phyloP scores from a whole-genome alignment of 2,113 vertebrate species.

The Ciconia boyciana region DNA sequence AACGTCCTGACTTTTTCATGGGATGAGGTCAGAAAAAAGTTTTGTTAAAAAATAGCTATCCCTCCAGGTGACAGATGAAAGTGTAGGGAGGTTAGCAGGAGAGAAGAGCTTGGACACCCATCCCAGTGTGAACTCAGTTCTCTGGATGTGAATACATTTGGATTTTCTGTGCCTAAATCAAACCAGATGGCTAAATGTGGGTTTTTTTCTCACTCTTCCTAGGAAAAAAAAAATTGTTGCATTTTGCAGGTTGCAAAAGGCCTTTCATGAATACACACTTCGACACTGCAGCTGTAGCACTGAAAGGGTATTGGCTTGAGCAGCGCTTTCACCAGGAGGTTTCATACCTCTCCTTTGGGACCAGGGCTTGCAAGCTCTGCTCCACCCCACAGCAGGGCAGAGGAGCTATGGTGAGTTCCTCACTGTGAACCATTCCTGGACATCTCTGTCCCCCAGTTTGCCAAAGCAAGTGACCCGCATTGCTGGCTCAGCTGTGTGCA shows the following conservation, averaged over 20 bases:
- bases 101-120: background rate
- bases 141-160: background rate
- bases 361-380: background rate
- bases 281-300: too few species aligned
- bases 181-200: background rate
- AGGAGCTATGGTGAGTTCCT: background rate
- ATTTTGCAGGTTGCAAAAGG: background rate
- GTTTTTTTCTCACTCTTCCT: background rate
- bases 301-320: background rate
- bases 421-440: background rate
- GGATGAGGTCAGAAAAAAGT: background rate
- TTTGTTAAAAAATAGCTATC: background rate
- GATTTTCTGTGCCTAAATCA: background rate
- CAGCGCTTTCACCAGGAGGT: background rate
- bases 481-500: background rate
- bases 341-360: background rate
- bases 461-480: background rate
- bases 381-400: background rate
- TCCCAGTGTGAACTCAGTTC: background rate
- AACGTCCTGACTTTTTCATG: background rate
- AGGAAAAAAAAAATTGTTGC: background rate
- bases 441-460: background rate
- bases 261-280: fast-evolving
- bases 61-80: background rate
- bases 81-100: background rate